Base-by-base conservation (phyloP, 2,797 vertebrate species). In the Oophaga sylvatica region DNA sequence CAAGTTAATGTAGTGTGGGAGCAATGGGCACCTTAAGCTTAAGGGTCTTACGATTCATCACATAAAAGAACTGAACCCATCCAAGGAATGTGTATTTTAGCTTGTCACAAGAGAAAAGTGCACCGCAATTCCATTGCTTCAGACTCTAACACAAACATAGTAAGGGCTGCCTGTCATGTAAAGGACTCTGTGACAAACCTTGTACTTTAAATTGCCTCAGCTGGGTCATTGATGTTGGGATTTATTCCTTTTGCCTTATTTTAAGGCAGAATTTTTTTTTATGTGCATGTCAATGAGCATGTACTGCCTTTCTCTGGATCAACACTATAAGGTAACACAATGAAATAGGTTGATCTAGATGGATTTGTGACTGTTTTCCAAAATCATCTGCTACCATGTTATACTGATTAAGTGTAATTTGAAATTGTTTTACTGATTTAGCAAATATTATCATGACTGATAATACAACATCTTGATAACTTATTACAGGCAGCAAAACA, bases 1-100 rank as follows among this genome's bases (percentile, higher is more conserved):
- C 29, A 82, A 82, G 75, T 83, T 83, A 87, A 87, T 87, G 81
- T 78, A 60, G 81, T 87, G 63, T 79, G 35, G 31, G 75, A 31
- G 78, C 53, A 70, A 78, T 83, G 48, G 62, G 80, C 62, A 83
- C 8, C 63, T 83, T 29, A 45, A 79, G 63, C 63, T 71, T 65
- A 67, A 83, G 73, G 81, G 75, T 79, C 70, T 65, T 67, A n/a
- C 60, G 11, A 87, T 87, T 19, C 45, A 77, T 87, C 87, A 70
- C 20, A 20, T 62, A 62, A 31, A 70, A 82, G 12, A 53, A 76
- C 5, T 75, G 41, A 75, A 75, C 45, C 12, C 20, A 83, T 83
- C 62, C 26, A 68, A 85, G 19, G 5, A 59, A 68, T 85, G 75
- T 57, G 62, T 41, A 78, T 79, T 53, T 79, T 67, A 85, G 62